Base-by-base conservation (phyloP, 2,888 invertebrate species). In the Miltochrista miniata region DNA sequence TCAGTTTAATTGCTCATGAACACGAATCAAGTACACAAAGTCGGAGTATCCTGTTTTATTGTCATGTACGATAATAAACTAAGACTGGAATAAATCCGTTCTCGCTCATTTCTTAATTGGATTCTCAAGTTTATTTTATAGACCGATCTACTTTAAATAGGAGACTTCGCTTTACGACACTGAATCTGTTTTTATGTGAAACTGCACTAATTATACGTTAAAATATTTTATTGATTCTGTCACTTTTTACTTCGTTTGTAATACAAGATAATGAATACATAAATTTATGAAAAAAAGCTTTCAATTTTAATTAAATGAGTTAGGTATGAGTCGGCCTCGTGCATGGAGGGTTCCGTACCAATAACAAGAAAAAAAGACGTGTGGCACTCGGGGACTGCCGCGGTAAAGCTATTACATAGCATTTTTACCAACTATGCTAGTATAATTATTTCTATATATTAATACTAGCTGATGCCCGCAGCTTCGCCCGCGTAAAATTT, bases 51-150 rank as follows among this genome's bases (percentile, higher is more conserved):
- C 72, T 69, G 54, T 69, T 87, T 81, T 83, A 83, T 79, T 76
- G 74, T 76, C 74, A 80, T 79, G 83, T 81, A 82, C 81, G 79
- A 78, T 79, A 77, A 81, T 85, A 85, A 85, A 87, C 74, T 77
- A 77, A 76, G 76, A 76, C 76, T 81, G 61, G 70, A 80, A 84
- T 79, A 85, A 88, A 87, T 85, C 85, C 82, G 72, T 77, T 79
- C 77, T 72, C 79, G 74, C 79, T 85, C 84, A 87, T 87, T 87
- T 84, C 85, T 87, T 88, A 87, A 90, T 90, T 89, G 87, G 82
- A 84, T 85, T 85, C 85, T 85, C 81, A 81, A 86, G 84, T 87
- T 89, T 83, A 87, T 86, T 87, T 76, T 86, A 85, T 82, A 81
- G 79, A 83, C 75, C 81, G 84, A 86, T 85, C 81, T 80, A 76